Conservation (phyloP, 2,888 invertebrate species). For the Eupithecia inturbata region DNA sequence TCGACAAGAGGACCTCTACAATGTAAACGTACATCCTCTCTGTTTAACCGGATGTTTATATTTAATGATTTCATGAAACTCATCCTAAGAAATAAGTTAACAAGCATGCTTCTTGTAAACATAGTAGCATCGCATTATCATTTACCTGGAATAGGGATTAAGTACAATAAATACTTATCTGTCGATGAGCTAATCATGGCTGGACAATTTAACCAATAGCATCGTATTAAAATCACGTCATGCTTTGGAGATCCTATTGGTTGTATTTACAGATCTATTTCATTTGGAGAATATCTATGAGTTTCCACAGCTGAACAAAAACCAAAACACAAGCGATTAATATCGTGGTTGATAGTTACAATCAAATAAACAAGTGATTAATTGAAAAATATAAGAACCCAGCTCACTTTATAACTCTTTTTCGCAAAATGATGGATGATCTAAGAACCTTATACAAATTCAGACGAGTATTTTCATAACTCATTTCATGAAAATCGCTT, state of each 20-base stretch:
- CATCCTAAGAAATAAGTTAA: background rate
- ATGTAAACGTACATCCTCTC: too few relatives aligned
- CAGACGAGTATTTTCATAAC: background rate
- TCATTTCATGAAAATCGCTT: background rate
- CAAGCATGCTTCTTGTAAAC: constrained; percentile 19
- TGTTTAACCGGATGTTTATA: background rate
- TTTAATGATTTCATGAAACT: background rate
- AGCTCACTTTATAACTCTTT: too few relatives aligned
- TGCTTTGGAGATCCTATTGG: background rate
- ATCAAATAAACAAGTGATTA: background rate
- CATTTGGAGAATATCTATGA: background rate
- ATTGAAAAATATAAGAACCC: background rate
- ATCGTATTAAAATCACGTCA: constrained; percentile 3
- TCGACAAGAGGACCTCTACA: too few relatives aligned
- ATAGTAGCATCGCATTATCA: constrained; percentile 26
- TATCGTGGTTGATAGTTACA: background rate
- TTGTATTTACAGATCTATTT: background rate
- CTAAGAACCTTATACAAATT: too few relatives aligned
- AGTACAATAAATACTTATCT: constrained; percentile 8
- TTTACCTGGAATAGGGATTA: constrained; percentile 20
- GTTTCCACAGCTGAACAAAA: background rate
- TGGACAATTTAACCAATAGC: background rate
- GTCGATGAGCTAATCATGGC: constrained; percentile 17
- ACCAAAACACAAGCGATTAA: background rate
- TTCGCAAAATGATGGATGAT: too few relatives aligned